phyloP scores from a whole-genome alignment of 2,113 vertebrate species.

The Pimephales promelas region DNA sequence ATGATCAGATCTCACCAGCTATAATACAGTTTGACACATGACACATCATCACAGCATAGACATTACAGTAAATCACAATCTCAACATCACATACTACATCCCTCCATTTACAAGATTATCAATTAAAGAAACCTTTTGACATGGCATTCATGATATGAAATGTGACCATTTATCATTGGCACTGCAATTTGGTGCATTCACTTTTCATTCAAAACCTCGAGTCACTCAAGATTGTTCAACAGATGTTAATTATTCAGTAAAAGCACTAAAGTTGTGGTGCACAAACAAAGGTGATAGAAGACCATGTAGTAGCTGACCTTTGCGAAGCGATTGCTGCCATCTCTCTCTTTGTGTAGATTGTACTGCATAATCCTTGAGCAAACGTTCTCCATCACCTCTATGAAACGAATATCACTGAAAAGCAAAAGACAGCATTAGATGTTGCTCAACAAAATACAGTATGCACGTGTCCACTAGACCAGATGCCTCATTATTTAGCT shows the following conservation, averaged over 20 bases:
- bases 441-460: neutral
- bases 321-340: constrained; percentile 94
- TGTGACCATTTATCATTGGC: neutral
- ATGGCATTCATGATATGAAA: neutral
- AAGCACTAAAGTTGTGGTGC: neutral
- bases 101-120: neutral
- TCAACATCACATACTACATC: neutral
- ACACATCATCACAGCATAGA: neutral
- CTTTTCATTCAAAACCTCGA: neutral
- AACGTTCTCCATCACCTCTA: constrained; percentile 94
- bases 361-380: constrained; percentile 94
- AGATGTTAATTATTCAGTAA: neutral
- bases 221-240: neutral
- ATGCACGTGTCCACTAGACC: neutral
- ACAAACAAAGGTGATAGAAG: neutral
- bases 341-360: constrained; percentile 95
- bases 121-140: neutral
- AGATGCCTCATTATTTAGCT: neutral
- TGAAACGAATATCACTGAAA: constrained; percentile 89
- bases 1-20: neutral
- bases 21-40: neutral
- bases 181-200: neutral
- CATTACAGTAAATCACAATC: neutral
- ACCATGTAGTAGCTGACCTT: constrained; percentile 76
- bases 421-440: neutral